These are phyloP conservation scores for Hermetia illucens DNA, from an alignment of 1,140 invertebrate genomes.

Conservation along the genomic window DNA sequence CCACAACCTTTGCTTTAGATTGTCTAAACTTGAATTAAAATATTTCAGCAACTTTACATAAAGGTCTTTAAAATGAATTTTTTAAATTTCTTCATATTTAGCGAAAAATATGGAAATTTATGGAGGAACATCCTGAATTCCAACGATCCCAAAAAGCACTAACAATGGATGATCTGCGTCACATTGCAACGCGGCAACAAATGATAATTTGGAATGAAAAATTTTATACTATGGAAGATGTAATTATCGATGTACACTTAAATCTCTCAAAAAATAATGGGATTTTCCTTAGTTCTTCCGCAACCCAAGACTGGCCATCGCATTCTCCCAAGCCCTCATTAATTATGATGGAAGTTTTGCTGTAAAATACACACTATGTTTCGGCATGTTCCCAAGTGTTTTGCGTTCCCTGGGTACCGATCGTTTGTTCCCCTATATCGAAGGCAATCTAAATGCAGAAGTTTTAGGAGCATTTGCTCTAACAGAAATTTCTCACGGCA, in stretches of 20 bases:
- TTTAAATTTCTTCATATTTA: slow-evolving; percentile 31
- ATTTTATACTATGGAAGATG: slow-evolving; percentile 42
- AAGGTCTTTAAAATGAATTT: slow-evolving; percentile 1
- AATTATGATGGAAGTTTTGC: slow-evolving; percentile 54
- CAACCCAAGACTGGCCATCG: slow-evolving; percentile 31
- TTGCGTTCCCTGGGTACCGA: slow-evolving; percentile 39
- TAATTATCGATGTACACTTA: slow-evolving; percentile 30
- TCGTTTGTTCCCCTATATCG: slow-evolving; percentile 43
- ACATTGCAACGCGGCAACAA: slow-evolving; percentile 42
- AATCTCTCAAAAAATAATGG: slow-evolving; percentile 20
- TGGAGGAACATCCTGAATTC: slow-evolving; percentile 67
- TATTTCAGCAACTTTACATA: background rate
- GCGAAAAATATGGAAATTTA: slow-evolving; percentile 58
- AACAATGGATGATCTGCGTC: slow-evolving; percentile 45
- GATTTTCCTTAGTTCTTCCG: slow-evolving; percentile 28
- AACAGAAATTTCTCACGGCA: slow-evolving; percentile 79
- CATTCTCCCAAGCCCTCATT: slow-evolving; percentile 40
- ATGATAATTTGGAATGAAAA: slow-evolving; percentile 47
- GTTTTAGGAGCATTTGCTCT: slow-evolving; percentile 66
- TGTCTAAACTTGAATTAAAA: background rate
- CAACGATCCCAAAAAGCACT: slow-evolving; percentile 35
- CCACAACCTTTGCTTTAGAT: background rate
- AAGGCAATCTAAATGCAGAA: slow-evolving; percentile 37
- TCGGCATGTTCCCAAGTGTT: slow-evolving; percentile 39
- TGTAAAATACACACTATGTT: slow-evolving; percentile 46